These are phyloP conservation scores for Tenthredo livida DNA, from an alignment of 2,888 invertebrate genomes.

Conservation along the genomic window DNA sequence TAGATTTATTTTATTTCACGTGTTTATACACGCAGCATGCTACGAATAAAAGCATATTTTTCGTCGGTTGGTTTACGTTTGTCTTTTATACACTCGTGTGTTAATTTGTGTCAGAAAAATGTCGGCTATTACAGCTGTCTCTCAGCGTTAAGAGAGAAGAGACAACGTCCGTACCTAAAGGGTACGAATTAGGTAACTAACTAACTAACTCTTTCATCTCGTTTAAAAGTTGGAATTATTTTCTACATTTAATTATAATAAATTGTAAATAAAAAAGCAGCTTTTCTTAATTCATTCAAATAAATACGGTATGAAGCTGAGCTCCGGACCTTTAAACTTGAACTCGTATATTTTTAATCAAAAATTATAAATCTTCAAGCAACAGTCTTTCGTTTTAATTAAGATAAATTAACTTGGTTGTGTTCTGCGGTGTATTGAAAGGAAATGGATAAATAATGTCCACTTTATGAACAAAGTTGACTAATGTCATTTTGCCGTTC, in stretches of 20 bases:
- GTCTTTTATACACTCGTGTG: constrained; percentile 38
- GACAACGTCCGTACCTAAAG: not conserved
- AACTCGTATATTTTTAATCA: not conserved
- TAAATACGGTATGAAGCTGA: not conserved
- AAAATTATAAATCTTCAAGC: not conserved
- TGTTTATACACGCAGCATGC: constrained; percentile 22
- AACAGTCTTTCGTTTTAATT: not conserved
- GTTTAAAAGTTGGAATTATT: constrained; percentile 3
- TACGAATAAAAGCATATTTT: constrained; percentile 17
- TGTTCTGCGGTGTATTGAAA: not conserved
- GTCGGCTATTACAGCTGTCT: constrained; percentile 26
- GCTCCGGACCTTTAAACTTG: not conserved
- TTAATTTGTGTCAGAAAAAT: constrained; percentile 35
- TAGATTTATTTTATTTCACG: not conserved
- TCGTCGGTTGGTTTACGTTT: not conserved
- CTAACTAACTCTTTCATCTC: constrained; percentile 17
- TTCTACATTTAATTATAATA: not conserved
- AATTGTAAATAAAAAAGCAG: not conserved
- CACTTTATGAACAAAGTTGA: not conserved
- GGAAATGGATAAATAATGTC: not conserved
- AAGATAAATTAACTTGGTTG: not conserved
- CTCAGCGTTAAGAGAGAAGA: constrained; percentile 26
- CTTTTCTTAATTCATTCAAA: not conserved
- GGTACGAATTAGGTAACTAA: not conserved
- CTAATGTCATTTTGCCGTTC: not conserved